Conservation (phyloP, 2,888 invertebrate genomes). For the Ditylenchus weischeri region DNA sequence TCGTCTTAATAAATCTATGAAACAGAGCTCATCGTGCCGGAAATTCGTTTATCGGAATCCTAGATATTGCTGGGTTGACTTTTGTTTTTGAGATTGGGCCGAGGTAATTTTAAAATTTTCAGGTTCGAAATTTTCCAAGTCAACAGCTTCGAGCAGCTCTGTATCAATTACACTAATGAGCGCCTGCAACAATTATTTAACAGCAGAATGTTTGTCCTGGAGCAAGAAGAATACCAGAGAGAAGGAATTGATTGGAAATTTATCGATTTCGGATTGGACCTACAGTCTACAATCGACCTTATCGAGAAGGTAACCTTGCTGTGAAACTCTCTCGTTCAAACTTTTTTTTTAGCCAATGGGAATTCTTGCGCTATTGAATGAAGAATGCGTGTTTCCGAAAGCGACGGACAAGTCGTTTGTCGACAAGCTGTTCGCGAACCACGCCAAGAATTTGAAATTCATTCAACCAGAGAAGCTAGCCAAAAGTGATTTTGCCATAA, state of each 20-base stretch:
- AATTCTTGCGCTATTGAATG: conserved; percentile 93
- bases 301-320: conserved; percentile 77
- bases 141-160: conserved; percentile 94
- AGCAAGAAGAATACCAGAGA: conserved; percentile 97
- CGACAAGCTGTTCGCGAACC: conserved; percentile 88
- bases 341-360: conserved; percentile 78
- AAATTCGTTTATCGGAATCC: conserved; percentile 96
- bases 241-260: conserved; percentile 99
- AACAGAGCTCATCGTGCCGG: conserved; percentile 97
- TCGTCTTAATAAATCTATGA: conserved; percentile 85
- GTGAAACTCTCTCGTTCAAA: not conserved
- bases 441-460: conserved; percentile 93
- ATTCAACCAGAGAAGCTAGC: conserved; percentile 67
- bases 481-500: conserved; percentile 85
- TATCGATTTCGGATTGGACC: conserved; percentile 96
- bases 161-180: conserved; percentile 83
- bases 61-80: conserved; percentile 87
- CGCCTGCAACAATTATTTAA: conserved; percentile 99
- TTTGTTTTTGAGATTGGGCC: not conserved
- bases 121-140: conserved; percentile 64
- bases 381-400: conserved; percentile 99
- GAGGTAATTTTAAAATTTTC: not conserved
- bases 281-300: conserved; percentile 97
- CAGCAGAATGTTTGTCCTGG: conserved; percentile 99
- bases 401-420: conserved; percentile 98